Evolutionary conservation across 2,888 invertebrate species (phyloP).

Genomic region (Pantelozetes paolii): DNA sequence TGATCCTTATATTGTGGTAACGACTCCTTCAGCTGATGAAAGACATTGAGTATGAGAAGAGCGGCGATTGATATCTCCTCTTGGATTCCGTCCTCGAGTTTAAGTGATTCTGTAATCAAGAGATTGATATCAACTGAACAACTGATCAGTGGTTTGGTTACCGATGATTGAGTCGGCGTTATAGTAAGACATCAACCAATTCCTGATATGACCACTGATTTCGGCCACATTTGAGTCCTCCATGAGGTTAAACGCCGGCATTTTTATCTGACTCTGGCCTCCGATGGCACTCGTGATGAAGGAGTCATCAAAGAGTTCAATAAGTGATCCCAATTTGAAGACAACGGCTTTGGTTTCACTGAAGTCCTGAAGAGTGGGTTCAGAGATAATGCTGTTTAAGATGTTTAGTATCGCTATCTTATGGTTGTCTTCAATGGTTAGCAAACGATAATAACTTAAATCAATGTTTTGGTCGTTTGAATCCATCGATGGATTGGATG

Average conservation of each 20-base stretch:
- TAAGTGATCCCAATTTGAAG: background rate
- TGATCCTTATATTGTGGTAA: constrained; percentile 18
- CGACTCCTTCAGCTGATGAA: constrained; percentile 6
- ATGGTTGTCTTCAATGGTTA: constrained; percentile 14
- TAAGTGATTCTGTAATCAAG: constrained; percentile 1
- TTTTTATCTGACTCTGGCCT: background rate
- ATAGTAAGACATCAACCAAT: constrained; percentile 37
- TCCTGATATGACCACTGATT: constrained; percentile 26
- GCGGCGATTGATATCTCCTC: constrained; percentile 22
- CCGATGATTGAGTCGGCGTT: constrained; percentile 31
- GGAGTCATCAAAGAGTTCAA: constrained; percentile 20
- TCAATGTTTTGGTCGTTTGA: background rate
- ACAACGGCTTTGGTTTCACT: background rate
- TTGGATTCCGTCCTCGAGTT: constrained; percentile 8
- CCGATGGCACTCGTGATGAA: constrained; percentile 16
- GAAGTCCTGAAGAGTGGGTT: background rate
- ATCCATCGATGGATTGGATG: background rate
- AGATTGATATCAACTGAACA: background rate
- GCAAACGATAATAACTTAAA: constrained; percentile 1
- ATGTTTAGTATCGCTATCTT: background rate
- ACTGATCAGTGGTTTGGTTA: background rate
- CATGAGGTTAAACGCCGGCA: background rate
- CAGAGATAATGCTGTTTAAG: background rate
- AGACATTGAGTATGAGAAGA: constrained; percentile 26
- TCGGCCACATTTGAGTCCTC: background rate